These are phyloP conservation scores for Brachionus angularis DNA, from an alignment of 1,140 invertebrate genomes.

Conservation along the genomic window DNA sequence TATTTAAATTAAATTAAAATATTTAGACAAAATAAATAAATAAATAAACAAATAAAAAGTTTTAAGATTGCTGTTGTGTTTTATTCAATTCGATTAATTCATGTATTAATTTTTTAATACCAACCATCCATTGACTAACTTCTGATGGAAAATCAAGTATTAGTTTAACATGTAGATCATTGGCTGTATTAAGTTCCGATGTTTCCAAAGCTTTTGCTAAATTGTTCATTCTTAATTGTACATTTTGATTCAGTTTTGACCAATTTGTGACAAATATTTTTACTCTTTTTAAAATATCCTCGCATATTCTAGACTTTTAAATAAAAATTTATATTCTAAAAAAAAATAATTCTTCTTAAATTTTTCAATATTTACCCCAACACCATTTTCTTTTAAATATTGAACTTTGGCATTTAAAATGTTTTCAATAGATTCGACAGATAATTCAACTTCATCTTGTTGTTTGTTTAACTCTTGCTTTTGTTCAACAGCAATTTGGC, in stretches of 20 bases:
- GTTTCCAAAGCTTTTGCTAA: conserved; percentile 1
- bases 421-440: conserved; percentile 1
- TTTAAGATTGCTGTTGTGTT: too few species aligned
- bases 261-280: conserved; percentile 23
- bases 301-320: conserved; percentile 15
- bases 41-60: too few species aligned
- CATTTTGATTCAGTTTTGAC: conserved; percentile 19
- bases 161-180: conserved; percentile 28
- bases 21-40: too few species aligned
- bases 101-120: conserved; percentile 40
- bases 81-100: conserved; percentile 30
- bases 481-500: neutral
- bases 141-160: conserved; percentile 41
- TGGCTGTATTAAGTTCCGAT: conserved; percentile 7
- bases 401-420: neutral
- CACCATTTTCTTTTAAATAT: neutral
- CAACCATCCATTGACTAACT: conserved; percentile 44
- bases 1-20: too few species aligned
- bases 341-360: neutral
- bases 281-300: conserved; percentile 27
- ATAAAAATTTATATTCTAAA: neutral
- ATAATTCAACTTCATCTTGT: neutral
- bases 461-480: neutral
- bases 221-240: conserved; percentile 6
- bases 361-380: neutral